A percentile compares a stretch with the other conserved stretches of the same genome.
Conservation (phyloP, 2,888 invertebrate genomes). For the Drosophila mimica region DNA sequence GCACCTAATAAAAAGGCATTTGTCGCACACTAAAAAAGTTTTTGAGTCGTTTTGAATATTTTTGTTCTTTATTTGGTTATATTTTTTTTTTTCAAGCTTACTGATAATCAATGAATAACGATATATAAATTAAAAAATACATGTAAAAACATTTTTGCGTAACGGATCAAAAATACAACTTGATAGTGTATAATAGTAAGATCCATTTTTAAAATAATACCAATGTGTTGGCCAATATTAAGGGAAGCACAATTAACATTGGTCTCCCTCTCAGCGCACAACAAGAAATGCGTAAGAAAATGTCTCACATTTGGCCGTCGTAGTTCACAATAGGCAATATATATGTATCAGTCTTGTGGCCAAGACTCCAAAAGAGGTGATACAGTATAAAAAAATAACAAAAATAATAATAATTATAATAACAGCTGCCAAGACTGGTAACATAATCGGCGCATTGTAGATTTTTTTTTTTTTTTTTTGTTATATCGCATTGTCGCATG, state of each 20-base stretch:
- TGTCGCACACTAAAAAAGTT: not conserved
- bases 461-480: slow-evolving; percentile 41
- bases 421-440: slow-evolving; percentile 71
- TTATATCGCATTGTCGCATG: slow-evolving; percentile 49
- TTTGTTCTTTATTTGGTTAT: not conserved
- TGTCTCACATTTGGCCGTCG: slow-evolving; percentile 40
- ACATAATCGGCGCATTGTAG: slow-evolving; percentile 77
- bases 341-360: slow-evolving; percentile 31
- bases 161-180: not conserved
- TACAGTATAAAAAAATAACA: slow-evolving; percentile 18
- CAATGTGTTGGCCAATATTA: not conserved
- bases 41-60: not conserved
- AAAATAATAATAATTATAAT: slow-evolving; percentile 41
- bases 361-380: slow-evolving; percentile 21
- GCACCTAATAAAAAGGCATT: not conserved
- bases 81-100: not conserved
- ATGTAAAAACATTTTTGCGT: not conserved
- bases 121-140: not conserved
- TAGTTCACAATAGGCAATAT: slow-evolving; percentile 25
- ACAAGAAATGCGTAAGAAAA: slow-evolving; percentile 9
- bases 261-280: not conserved
- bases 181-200: not conserved
- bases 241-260: not conserved
- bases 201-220: not conserved
- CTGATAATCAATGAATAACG: not conserved